phyloP scores from a whole-genome alignment of 2,797 vertebrate genomes.

The Danio kyathit region DNA sequence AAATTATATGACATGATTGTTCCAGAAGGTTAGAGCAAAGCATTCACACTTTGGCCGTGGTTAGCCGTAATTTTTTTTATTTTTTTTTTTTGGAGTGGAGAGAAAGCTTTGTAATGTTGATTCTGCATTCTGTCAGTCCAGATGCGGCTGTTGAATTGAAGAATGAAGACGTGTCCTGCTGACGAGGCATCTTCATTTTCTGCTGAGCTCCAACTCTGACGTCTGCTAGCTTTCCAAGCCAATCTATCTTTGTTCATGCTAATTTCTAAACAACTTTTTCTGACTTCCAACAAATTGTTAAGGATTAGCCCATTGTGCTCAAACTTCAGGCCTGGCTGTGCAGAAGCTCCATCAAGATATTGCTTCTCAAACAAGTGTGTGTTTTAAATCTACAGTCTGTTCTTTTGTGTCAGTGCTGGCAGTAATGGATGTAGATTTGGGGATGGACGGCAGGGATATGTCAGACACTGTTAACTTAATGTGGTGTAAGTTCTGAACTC shows the following conservation, averaged over 20 bases:
- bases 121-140: constrained; percentile 62
- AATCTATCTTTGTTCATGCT: constrained; percentile 67
- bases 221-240: constrained; percentile 67
- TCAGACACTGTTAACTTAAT: background rate
- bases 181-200: constrained; percentile 74
- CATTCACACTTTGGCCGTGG: background rate
- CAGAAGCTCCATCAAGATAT: background rate
- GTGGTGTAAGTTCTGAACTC: background rate
- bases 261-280: constrained; percentile 56
- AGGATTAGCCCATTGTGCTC: constrained; percentile 25
- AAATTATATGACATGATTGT: background rate
- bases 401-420: too few species aligned
- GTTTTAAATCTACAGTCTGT: too few species aligned
- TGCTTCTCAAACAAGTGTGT: background rate
- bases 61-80: background rate
- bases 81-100: background rate
- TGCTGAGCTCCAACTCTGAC: constrained; percentile 77
- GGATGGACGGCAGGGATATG: background rate
- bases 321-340: background rate
- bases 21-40: background rate
- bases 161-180: constrained; percentile 74
- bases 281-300: constrained; percentile 37
- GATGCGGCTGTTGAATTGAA: constrained; percentile 67
- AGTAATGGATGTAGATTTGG: background rate
- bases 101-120: constrained; percentile 58